phyloP scores from a whole-genome alignment of 2,113 vertebrate genomes.

The Phyllostomus discolor region DNA sequence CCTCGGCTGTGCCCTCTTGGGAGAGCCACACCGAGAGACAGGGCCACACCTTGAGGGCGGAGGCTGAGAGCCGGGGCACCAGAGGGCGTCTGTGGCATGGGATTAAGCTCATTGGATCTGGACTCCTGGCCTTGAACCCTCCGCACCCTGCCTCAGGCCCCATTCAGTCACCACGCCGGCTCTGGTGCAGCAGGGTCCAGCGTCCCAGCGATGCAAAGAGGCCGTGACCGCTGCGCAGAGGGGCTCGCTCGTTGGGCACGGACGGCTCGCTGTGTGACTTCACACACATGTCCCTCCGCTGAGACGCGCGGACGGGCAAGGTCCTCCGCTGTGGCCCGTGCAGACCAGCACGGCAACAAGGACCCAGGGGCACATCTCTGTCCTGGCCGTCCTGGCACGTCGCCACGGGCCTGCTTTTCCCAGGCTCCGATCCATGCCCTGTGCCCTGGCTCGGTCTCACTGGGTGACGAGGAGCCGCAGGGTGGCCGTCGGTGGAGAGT shows the following conservation, averaged over 20 bases:
- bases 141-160: background rate
- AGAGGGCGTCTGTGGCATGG: fast-evolving
- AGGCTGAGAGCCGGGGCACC: background rate
- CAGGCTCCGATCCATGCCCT: fast-evolving
- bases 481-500: background rate
- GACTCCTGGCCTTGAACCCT: background rate
- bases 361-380: too few species aligned
- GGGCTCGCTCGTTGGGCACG: background rate
- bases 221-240: fast-evolving
- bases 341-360: too few species aligned
- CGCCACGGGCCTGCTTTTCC: background rate
- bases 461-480: too few species aligned
- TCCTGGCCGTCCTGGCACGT: too few species aligned
- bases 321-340: too few species aligned
- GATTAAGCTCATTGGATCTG: background rate
- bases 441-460: too few species aligned
- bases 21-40: fast-evolving
- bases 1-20: too few species aligned
- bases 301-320: background rate
- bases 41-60: background rate
- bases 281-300: background rate
- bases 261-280: background rate
- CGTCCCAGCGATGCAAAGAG: background rate
- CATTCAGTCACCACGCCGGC: too few species aligned
- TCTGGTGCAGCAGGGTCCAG: background rate